These are phyloP conservation scores for Antheraea yamamai DNA, from an alignment of 2,888 invertebrate species.

Conservation along the genomic window DNA sequence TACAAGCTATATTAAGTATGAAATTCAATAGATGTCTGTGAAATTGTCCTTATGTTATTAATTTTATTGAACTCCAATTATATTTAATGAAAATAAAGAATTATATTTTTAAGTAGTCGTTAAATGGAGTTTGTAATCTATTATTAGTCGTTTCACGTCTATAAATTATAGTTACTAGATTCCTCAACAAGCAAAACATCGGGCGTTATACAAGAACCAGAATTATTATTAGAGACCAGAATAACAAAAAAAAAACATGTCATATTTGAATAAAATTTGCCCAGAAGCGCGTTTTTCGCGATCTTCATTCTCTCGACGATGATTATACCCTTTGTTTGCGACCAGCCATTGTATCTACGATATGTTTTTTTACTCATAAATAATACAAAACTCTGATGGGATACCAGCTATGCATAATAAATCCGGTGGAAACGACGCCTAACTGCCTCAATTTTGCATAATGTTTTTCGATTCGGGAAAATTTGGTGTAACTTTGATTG, in stretches of 20 bases:
- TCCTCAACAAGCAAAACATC: neutral
- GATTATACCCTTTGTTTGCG: conserved; percentile 55
- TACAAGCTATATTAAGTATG: no score
- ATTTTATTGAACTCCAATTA: no score
- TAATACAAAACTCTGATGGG: conserved; percentile 39
- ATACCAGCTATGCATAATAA: conserved; percentile 37
- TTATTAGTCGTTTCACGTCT: no score
- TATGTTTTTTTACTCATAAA: conserved; percentile 39
- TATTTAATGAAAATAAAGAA: no score
- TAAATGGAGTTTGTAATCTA: no score
- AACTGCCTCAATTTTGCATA: conserved; percentile 33
- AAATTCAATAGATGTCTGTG: no score
- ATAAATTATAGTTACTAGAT: neutral
- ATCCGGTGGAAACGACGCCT: conserved; percentile 31
- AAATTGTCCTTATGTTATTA: no score
- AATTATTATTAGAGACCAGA: conserved; percentile 21
- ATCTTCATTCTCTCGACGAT: conserved; percentile 58
- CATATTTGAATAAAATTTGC: conserved; percentile 36
- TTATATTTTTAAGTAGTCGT: no score
- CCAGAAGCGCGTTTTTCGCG: conserved; percentile 39
- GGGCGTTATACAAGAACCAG: neutral
- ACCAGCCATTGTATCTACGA: conserved; percentile 43
- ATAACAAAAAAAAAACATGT: conserved; percentile 22
- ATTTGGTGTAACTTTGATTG: conserved; percentile 16
- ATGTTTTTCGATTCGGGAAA: conserved; percentile 24